Base-by-base conservation (phyloP, 2,797 vertebrate species). In the Acridotheres tristis region DNA sequence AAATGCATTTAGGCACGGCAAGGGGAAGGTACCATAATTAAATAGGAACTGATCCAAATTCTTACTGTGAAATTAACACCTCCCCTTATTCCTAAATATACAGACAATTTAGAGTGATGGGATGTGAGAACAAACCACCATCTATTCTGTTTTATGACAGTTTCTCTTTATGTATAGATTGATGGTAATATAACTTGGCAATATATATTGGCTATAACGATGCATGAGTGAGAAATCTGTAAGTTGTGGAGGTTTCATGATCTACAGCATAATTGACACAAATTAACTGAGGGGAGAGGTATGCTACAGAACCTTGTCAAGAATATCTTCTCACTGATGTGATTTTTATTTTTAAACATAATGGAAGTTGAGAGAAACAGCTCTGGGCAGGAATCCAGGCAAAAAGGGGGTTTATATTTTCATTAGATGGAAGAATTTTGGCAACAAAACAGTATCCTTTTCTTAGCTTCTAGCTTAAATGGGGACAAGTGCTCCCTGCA, bases 301-400 rank as follows among this genome's bases (percentile, higher is more conserved):
- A 13, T 71, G 75, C 72, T 81, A 47, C 42, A 83, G 84, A 77
- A 69, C 75, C 75, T 95, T 68, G 50, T 22, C 27, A 5, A 89
- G 87, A 92, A 67, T 88, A 77, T 84, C 86, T 96, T 96, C 88
- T 96, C 13, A 0, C 61, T 88, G 85, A 75, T 85, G 50, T 34
- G 16, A 77, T 83, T 93, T 93, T 97, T 94, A 96, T 94, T 95
- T 94, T 96, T 96, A 95, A 96, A 91, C 85, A 47, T 96, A 94
- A 92, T 96, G 77, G 82, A 94, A 95, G 62, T 91, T 93, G 86
- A 91, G 63, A 91, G 40, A 94, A 97, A 96, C 87, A 90, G 91
- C 67, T 96, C 95, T 90, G 93, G 94, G 94, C 93, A 90, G 78
- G 83, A 92, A 94, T 92, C 82, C 85, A 91, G 68, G 53, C 80